Percentiles rank a stretch among this genome's conserved stretches.
Evolutionary conservation across 2,888 invertebrate genomes (phyloP).

Genomic region (Andrena marginata): DNA sequence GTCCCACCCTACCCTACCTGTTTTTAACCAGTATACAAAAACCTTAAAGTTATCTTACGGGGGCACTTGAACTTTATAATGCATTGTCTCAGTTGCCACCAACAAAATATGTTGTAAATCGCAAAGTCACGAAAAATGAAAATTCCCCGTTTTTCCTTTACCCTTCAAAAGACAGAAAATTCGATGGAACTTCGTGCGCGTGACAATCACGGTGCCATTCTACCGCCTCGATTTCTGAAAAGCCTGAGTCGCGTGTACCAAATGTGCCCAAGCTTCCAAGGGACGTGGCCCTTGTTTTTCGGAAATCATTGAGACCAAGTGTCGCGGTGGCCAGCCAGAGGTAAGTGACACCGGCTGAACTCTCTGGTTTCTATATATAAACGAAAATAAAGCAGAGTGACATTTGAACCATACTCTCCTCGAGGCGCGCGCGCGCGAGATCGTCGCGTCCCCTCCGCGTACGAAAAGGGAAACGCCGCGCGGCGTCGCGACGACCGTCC

Average conservation of each 20-base stretch:
- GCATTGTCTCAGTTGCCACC: too few relatives aligned
- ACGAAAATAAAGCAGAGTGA: slow-evolving; percentile 83
- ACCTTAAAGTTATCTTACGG: too few relatives aligned
- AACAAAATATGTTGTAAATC: too few relatives aligned
- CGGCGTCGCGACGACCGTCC: slow-evolving; percentile 64
- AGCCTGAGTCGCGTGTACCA: neutral
- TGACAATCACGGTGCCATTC: too few relatives aligned
- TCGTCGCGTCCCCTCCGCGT: slow-evolving; percentile 33
- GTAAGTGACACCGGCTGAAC: slow-evolving; percentile 84
- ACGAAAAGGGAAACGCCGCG: slow-evolving; percentile 63
- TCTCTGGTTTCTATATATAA: slow-evolving; percentile 84
- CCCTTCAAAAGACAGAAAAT: too few relatives aligned
- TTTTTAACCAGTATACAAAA: too few relatives aligned
- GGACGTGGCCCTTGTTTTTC: slow-evolving; percentile 39
- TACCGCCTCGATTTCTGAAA: neutral
- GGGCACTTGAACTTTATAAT: too few relatives aligned
- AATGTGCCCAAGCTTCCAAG: neutral
- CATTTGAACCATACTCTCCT: slow-evolving; percentile 78
- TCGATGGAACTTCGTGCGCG: too few relatives aligned
- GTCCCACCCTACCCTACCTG: too few relatives aligned
- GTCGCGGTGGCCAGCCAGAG: slow-evolving; percentile 69
- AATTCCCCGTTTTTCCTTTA: too few relatives aligned
- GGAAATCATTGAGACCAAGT: slow-evolving; percentile 66
- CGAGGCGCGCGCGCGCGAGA: slow-evolving; percentile 49
- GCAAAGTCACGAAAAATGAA: too few relatives aligned